These are phyloP conservation scores for Raillietiella orientalis DNA, from an alignment of 2,888 invertebrate species.

Conservation along the genomic window DNA sequence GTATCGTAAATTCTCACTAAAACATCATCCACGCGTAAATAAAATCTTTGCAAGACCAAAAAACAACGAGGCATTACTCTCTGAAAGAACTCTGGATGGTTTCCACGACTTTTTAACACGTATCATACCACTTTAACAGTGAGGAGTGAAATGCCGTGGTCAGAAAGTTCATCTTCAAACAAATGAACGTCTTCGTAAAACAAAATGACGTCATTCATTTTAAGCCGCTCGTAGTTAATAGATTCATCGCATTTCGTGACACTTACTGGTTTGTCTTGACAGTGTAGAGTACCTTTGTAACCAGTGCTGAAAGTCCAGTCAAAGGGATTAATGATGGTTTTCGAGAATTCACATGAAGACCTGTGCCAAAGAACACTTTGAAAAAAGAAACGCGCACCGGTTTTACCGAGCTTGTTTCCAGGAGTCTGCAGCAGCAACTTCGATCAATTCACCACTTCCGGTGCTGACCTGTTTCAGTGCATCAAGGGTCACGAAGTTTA, in stretches of 20 bases:
- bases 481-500: constrained; percentile 67
- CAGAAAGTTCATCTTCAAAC: constrained; percentile 94
- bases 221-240: constrained; percentile 60
- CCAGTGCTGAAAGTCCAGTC: constrained; percentile 93
- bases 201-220: constrained; percentile 56
- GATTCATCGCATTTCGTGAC: constrained; percentile 29
- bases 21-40: constrained; percentile 76
- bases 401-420: constrained; percentile 61
- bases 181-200: constrained; percentile 77
- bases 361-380: constrained; percentile 7
- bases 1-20: constrained; percentile 62
- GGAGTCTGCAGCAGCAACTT: constrained; percentile 60
- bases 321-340: constrained; percentile 39
- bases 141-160: constrained; percentile 71
- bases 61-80: constrained; percentile 85
- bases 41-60: constrained; percentile 62
- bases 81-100: constrained; percentile 27
- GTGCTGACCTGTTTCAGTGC: constrained; percentile 43
- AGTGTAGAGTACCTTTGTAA: constrained; percentile 34
- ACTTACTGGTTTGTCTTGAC: background rate
- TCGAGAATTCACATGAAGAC: constrained; percentile 22
- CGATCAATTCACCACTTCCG: constrained; percentile 31
- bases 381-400: constrained; percentile 4
- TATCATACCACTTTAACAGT: constrained; percentile 74
- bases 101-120: no score